Percentiles rank a stretch among this genome's conserved stretches.
These are phyloP conservation scores for Holotrichia oblita DNA, from an alignment of 1,140 invertebrate genomes.

Conservation along the genomic window DNA sequence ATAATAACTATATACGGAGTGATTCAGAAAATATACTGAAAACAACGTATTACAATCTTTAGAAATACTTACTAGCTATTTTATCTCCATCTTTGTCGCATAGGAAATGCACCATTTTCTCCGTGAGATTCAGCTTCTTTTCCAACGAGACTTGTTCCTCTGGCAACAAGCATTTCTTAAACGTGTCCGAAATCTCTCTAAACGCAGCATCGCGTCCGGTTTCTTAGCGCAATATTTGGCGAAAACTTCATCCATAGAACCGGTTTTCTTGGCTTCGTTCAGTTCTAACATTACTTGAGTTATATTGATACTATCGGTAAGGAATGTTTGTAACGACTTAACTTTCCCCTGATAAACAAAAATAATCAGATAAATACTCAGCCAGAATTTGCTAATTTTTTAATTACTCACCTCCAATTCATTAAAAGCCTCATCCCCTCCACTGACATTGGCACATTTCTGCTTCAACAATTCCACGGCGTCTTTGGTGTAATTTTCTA, in stretches of 20 bases:
- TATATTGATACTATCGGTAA: slow-evolving; percentile 58
- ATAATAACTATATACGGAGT: slow-evolving; percentile 40
- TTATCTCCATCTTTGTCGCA: slow-evolving; percentile 83
- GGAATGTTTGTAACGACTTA: not conserved
- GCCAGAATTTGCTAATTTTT: not conserved
- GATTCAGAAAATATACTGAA: not conserved
- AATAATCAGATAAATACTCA: not conserved
- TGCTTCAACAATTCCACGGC: not conserved
- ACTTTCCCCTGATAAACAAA: not conserved
- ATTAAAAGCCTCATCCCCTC: not conserved
- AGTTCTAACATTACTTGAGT: slow-evolving; percentile 62
- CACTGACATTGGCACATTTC: slow-evolving; percentile 1
- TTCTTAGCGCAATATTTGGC: slow-evolving; percentile 75
- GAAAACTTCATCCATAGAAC: slow-evolving; percentile 71
- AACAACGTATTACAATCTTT: not conserved
- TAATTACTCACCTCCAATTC: too few relatives aligned
- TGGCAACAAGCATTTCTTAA: slow-evolving; percentile 71
- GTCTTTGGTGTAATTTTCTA: slow-evolving; percentile 27
- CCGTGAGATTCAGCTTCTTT: slow-evolving; percentile 70
- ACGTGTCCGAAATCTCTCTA: slow-evolving; percentile 68
- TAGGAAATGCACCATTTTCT: slow-evolving; percentile 73
- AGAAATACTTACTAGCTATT: slow-evolving; percentile 74
- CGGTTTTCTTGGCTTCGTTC: slow-evolving; percentile 64
- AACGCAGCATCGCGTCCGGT: slow-evolving; percentile 67
- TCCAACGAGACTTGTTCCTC: slow-evolving; percentile 68